phyloP scores from a whole-genome alignment of 2,888 invertebrate genomes.

The Hydroisotoma schaefferi region DNA sequence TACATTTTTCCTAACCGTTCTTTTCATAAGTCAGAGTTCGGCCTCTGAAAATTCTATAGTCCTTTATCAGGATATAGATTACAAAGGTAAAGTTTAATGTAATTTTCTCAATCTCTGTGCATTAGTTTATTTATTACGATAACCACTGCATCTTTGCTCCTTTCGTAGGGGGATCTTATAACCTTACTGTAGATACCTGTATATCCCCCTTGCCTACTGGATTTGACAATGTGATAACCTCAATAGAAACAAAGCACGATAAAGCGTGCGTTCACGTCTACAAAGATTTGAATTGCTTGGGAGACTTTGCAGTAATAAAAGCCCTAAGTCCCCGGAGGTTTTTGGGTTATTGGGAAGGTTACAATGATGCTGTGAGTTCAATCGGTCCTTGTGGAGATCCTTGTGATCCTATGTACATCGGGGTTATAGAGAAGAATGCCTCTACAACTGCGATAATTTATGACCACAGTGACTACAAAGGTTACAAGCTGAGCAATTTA shows the following conservation, averaged over 20 bases:
- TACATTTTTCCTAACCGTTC: too few species aligned
- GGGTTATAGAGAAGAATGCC: neutral
- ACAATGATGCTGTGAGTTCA: neutral
- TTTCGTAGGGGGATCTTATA: too few species aligned
- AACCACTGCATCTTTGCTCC: too few species aligned
- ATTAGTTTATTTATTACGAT: too few species aligned
- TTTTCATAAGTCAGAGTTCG: too few species aligned
- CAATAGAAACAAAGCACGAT: neutral
- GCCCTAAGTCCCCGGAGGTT: neutral
- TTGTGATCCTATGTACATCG: neutral
- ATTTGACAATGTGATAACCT: neutral
- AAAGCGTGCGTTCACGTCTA: neutral
- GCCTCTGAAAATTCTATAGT: too few species aligned
- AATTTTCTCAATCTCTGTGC: too few species aligned
- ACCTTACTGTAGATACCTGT: too few species aligned
- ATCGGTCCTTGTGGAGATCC: neutral
- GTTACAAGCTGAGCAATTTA: too few species aligned
- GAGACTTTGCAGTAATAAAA: neutral
- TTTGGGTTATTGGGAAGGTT: neutral
- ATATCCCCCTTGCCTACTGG: neutral
- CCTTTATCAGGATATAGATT: too few species aligned
- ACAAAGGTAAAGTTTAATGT: too few species aligned
- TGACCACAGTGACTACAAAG: neutral
- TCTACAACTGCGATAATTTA: neutral
- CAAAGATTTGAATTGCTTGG: neutral